phyloP scores from a whole-genome alignment of 1,140 invertebrate species.

The Cydia strobilella region DNA sequence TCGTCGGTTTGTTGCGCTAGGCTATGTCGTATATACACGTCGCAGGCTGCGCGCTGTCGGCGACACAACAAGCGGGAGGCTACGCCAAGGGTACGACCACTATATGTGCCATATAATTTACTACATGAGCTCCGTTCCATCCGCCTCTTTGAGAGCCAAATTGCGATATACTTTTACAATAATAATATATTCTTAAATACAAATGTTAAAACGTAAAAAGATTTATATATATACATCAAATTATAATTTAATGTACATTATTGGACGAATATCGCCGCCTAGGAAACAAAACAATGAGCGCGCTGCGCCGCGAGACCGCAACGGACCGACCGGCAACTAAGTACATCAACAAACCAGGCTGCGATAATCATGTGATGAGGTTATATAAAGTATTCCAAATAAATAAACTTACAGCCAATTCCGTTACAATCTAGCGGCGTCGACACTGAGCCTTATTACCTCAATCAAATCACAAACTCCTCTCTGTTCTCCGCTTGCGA shows the following conservation, averaged over 20 bases:
- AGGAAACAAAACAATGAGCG: slow-evolving; percentile 22
- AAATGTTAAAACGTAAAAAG: slow-evolving; percentile 58
- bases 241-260: slow-evolving; percentile 70
- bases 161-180: slow-evolving; percentile 43
- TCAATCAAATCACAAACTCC: not conserved
- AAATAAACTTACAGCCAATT: slow-evolving; percentile 9
- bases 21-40: slow-evolving; percentile 15
- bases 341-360: not conserved
- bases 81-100: slow-evolving; percentile 56
- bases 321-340: slow-evolving; percentile 10
- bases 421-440: slow-evolving; percentile 13
- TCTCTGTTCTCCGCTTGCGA: not conserved
- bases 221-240: slow-evolving; percentile 70
- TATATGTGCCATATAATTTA: slow-evolving; percentile 46
- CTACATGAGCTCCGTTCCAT: slow-evolving; percentile 42
- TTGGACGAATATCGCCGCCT: slow-evolving; percentile 32
- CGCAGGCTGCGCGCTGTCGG: not conserved
- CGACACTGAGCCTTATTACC: slow-evolving; percentile 1
- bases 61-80: slow-evolving; percentile 38
- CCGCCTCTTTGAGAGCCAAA: slow-evolving; percentile 51
- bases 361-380: slow-evolving; percentile 1
- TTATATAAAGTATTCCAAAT: not conserved
- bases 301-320: slow-evolving; percentile 9
- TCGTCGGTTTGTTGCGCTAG: not conserved
- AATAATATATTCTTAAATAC: slow-evolving; percentile 62